Evolutionary conservation across 2,888 invertebrate genomes (phyloP), one percentile per base, ranked within the genome.

Genomic region (Drosophila nr. fundita): DNA sequence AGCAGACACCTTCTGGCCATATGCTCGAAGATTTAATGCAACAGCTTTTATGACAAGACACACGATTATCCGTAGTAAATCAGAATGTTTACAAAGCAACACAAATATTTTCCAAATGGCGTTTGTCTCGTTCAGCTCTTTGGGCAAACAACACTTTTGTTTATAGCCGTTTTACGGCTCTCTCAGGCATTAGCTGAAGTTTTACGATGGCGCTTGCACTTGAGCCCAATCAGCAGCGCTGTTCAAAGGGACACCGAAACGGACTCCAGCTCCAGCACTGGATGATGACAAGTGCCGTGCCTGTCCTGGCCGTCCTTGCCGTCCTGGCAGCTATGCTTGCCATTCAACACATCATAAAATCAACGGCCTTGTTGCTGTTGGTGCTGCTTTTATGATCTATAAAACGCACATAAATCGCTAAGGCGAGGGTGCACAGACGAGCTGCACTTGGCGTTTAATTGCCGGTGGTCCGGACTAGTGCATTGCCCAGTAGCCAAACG

Each of bases 301-400:
- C 21, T 10, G 10, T 40, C 38, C 38, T 38, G 13, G 55, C 24
- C 15, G 21, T 24, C 21, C 38, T 38, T 27, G 55, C 24, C 24
- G 45, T 24, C 21, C 32, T 55, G 77, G 60, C 69, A 68, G 50
- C 64, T 18, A 40, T 64, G 60, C 34, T 70, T 72, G 82, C 78
- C 80, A 75, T 80, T 90, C 85, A 82, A 86, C 89, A 91, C 91
- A 74, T 90, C 90, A 79, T 90, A 90, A 90, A 90, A 90, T 82
- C 87, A 83, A 83, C 81, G 77, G 74, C 74, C 69, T 82, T 72
- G 72, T 84, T 68, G 82, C 77, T 71, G 82, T 71, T 85, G 76
- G 84, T 81, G 76, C 80, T 77, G 73, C 73, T 81, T 89, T 89
- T 88, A 91, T 89, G 90, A 91, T 89, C 89, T 81, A 86, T 89